These are phyloP conservation scores for Trachymyrmex septentrionalis DNA, from an alignment of 1,140 invertebrate genomes.

Conservation along the genomic window DNA sequence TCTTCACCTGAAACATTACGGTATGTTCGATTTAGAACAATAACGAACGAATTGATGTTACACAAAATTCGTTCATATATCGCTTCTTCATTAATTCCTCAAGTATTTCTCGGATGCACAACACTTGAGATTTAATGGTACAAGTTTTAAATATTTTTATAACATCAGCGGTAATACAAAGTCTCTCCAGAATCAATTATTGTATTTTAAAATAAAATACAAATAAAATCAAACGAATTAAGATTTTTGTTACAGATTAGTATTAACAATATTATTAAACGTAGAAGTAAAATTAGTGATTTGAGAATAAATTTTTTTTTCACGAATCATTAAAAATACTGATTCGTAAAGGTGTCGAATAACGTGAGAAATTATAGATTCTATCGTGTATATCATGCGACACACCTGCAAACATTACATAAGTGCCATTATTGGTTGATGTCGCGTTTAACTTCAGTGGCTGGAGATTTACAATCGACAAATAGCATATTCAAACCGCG, in stretches of 20 bases:
- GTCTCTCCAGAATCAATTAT: background rate
- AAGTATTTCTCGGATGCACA: background rate
- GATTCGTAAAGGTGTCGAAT: background rate
- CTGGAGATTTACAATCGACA: slow-evolving; percentile 51
- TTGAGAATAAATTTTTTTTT: background rate
- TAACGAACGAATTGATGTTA: background rate
- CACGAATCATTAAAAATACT: background rate
- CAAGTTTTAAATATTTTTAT: background rate
- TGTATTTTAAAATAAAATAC: slow-evolving; percentile 1
- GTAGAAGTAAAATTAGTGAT: background rate
- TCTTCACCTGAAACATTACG: slow-evolving; percentile 92
- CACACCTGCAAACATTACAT: slow-evolving; percentile 21
- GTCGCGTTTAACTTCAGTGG: background rate
- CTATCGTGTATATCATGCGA: background rate
- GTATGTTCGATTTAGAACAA: background rate
- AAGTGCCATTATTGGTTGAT: slow-evolving; percentile 14
- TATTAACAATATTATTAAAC: background rate
- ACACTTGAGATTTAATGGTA: background rate
- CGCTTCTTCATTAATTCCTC: slow-evolving; percentile 1
- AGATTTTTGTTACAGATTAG: background rate
- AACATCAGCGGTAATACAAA: background rate
- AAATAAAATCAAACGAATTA: background rate
- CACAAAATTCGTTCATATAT: background rate
- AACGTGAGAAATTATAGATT: background rate
- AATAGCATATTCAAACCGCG: background rate